phyloP scores from a whole-genome alignment of 2,797 vertebrate species.

The Onychomys leucogaster region DNA sequence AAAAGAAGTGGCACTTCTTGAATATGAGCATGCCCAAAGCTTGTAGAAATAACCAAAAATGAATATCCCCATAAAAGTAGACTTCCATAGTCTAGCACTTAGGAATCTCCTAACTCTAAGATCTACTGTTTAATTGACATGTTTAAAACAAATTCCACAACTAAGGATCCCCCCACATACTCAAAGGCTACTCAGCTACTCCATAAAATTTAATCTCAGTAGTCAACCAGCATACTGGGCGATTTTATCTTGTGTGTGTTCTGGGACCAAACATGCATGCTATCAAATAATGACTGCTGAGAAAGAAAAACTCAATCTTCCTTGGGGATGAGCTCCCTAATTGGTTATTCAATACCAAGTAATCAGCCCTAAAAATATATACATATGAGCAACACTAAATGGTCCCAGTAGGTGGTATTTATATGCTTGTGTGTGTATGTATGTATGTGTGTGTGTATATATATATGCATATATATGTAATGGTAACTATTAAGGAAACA shows the following conservation, averaged over 20 bases:
- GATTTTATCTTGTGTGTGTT: neutral
- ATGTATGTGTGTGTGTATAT: neutral
- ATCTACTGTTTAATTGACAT: neutral
- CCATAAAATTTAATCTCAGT: neutral
- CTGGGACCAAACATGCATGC: neutral
- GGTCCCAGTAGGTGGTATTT: neutral
- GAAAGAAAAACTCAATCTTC: neutral
- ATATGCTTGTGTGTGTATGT: neutral
- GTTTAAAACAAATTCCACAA: constrained; percentile 15
- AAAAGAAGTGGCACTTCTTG: neutral
- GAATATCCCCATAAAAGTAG: neutral
- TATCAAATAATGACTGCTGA: neutral
- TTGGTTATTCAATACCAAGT: neutral
- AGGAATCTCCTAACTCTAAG: neutral
- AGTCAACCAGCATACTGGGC: neutral
- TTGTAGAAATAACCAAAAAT: neutral
- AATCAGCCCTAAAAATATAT: neutral
- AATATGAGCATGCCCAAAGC: neutral
- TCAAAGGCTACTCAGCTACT: neutral
- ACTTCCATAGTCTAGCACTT: neutral
- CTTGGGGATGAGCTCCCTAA: neutral
- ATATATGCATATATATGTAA: neutral
- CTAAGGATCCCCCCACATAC: neutral
- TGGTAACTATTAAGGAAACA: neutral
- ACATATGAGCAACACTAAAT: neutral